Base-by-base conservation (phyloP, 2,888 invertebrate species). In the Tenthredo scrophulariae region DNA sequence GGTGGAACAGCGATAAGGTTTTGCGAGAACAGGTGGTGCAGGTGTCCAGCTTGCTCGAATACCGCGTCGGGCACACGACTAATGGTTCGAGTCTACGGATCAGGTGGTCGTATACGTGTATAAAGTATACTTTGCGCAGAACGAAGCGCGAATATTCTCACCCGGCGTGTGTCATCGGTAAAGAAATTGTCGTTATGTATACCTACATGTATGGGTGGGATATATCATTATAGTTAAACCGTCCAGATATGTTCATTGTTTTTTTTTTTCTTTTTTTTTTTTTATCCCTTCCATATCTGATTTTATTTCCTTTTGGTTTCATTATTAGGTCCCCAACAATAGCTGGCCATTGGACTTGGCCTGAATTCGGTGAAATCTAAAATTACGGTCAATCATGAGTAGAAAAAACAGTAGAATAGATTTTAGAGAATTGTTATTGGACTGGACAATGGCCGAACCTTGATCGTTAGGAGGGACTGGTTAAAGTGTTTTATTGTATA, bases 1-100 rank as follows among this genome's bases (percentile, higher is more conserved):
- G 89, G 86, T 80, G 86, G 88, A 87, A 85, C 88, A 88, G 88
- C 91, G 91, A 92, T 92, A 92, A 92, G 92, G 93, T 92, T 92
- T 92, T 92, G 92, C 92, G 89, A 93, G 93, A 93, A 93, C 93
- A 93, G 93, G 93, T 93, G 93, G 93, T 91, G 91, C 93, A 93
- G 93, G 93, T 93, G 93, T 90, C 91, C 92, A 91, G 91, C 92
- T 91, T 92, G 67, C 37, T 83, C 70, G 92, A 92, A 92, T 92
- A 91, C 91, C 90, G 85, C 74, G 90, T 89, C 90, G 91, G 62
- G 80, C 50, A 83, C 91, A 91, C 90, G 91, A 92, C 92, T 92
- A 92, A 92, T 92, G 92, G 92, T 90, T 90, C 91, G 89, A 92
- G 65, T 91, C 92, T 92, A 92, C 91, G 91, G 91, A 92, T 92